Percentiles rank a stretch among this genome's conserved stretches.
phyloP scores from a whole-genome alignment of 2,113 vertebrate species.

The Erpornis zantholeuca region DNA sequence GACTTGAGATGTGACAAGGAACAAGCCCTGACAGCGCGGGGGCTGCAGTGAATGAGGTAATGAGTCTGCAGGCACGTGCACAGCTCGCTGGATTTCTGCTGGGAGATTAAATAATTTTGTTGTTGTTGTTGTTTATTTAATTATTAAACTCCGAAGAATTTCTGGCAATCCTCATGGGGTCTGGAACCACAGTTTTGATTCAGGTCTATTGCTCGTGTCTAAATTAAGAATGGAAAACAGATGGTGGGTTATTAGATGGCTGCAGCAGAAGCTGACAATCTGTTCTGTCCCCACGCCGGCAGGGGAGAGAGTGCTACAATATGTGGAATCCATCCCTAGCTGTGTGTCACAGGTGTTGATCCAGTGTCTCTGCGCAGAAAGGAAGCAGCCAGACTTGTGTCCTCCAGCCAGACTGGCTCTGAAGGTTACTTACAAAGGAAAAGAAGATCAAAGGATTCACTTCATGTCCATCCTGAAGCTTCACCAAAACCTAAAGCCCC shows the following conservation, averaged over 20 bases:
- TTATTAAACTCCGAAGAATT: constrained; percentile 27
- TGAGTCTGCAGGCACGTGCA: not conserved
- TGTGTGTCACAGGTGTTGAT: constrained; percentile 26
- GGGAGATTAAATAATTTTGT: not conserved
- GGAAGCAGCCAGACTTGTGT: not conserved
- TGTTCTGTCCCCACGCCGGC: not conserved
- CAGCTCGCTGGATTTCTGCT: not conserved
- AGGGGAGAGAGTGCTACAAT: not conserved
- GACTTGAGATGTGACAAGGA: constrained; percentile 31
- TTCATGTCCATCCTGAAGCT: not conserved
- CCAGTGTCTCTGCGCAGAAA: not conserved
- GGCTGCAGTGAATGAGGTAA: not conserved
- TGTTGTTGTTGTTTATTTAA: constrained; percentile 15
- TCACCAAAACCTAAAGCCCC: not conserved
- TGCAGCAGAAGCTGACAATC: constrained; percentile 29
- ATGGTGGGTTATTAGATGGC: constrained; percentile 18
- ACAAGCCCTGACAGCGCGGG: not conserved
- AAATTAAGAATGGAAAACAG: constrained; percentile 35
- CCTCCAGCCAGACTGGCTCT: not conserved
- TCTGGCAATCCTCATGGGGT: not conserved
- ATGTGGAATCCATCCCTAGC: not conserved
- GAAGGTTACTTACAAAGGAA: constrained; percentile 1
- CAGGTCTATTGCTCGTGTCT: not conserved
- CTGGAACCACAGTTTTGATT: not conserved
- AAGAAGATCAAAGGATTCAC: not conserved